Conservation (phyloP, 2,113 vertebrate genomes). For the Erythrocercus mccallii region DNA sequence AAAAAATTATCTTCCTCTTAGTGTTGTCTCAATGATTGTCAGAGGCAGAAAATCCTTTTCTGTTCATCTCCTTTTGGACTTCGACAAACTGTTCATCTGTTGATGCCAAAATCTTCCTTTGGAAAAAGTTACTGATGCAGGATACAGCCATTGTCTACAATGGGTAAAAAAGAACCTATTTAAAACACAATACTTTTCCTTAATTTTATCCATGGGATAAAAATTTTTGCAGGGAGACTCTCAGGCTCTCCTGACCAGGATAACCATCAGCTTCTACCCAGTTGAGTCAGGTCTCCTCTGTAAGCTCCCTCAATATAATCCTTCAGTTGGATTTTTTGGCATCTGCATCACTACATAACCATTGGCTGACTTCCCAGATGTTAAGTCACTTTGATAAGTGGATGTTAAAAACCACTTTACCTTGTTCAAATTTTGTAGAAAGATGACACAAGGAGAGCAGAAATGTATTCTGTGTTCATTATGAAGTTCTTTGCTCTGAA, state of each 20-base stretch:
- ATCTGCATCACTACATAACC: constrained; percentile 34
- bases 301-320: constrained; percentile 26
- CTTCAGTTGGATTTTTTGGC: constrained; percentile 56
- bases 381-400: constrained; percentile 68
- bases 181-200: background rate
- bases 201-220: background rate
- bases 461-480: constrained; percentile 53
- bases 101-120: background rate
- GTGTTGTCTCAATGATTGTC: background rate
- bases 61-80: background rate
- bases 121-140: background rate
- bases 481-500: constrained; percentile 39
- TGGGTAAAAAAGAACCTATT: background rate
- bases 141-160: background rate
- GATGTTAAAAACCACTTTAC: constrained; percentile 61
- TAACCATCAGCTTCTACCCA: background rate
- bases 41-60: background rate
- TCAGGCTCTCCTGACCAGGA: background rate
- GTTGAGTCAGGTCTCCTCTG: constrained; percentile 18
- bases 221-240: background rate
- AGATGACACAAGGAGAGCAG: constrained; percentile 43
- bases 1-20: background rate
- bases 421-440: constrained; percentile 46
- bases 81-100: background rate
- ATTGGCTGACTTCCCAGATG: constrained; percentile 53